Percentiles rank a stretch among this genome's conserved stretches.
These are phyloP conservation scores for Cylindroiulus punctatus DNA, from an alignment of 2,888 invertebrate species.

Conservation along the genomic window DNA sequence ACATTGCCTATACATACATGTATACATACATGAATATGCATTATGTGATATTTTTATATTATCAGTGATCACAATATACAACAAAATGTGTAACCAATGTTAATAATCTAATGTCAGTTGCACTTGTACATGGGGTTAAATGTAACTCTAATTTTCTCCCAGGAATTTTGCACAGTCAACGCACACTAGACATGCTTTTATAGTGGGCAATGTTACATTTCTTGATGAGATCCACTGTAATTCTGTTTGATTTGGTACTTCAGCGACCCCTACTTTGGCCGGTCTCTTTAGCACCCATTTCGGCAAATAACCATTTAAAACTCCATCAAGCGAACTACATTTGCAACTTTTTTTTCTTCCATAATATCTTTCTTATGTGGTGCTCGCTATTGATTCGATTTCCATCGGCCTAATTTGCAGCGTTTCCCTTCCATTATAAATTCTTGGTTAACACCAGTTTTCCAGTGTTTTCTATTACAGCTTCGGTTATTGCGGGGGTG, in stretches of 20 bases:
- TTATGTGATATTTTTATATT: too few species aligned
- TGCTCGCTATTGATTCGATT: slow-evolving; percentile 14
- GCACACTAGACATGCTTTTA: too few species aligned
- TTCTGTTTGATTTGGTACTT: neutral
- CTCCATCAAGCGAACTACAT: neutral
- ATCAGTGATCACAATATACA: too few species aligned
- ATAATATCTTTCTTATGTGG: neutral
- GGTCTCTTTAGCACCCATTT: neutral
- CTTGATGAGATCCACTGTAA: neutral
- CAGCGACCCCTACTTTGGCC: neutral
- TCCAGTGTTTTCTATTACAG: slow-evolving; percentile 30
- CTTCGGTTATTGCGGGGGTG: neutral
- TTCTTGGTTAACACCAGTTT: slow-evolving; percentile 45
- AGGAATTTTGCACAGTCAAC: too few species aligned
- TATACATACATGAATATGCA: too few species aligned
- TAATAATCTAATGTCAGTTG: too few species aligned
- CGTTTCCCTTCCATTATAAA: slow-evolving; percentile 39
- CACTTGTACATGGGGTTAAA: too few species aligned
- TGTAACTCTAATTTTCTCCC: too few species aligned
- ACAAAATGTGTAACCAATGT: too few species aligned
- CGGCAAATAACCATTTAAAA: slow-evolving; percentile 10
- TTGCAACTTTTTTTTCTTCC: neutral
- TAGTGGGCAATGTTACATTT: neutral
- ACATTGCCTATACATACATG: too few species aligned
- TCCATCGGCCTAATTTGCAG: slow-evolving; percentile 11